Evolutionary conservation across 1,140 invertebrate species (phyloP).

Genomic region (Papilio dardanus): DNA sequence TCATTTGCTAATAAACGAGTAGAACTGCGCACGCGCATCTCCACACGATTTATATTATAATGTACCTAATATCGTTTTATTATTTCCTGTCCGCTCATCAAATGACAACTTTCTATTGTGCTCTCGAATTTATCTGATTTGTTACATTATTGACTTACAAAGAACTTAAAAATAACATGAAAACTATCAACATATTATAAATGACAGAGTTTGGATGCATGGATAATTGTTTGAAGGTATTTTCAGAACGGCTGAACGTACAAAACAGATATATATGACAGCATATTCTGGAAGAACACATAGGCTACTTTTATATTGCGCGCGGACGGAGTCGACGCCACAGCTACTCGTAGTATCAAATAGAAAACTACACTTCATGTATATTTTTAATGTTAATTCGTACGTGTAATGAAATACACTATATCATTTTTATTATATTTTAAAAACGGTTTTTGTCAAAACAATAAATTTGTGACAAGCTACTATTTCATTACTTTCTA

Average conservation of each 20-base stretch:
- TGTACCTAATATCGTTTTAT: constrained; percentile 46
- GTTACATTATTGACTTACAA: not conserved
- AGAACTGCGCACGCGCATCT: constrained; percentile 42
- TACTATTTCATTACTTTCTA: constrained; percentile 13
- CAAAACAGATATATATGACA: no score
- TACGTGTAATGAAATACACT: not conserved
- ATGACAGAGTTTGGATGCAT: no score
- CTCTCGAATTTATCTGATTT: constrained; percentile 39
- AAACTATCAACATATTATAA: no score
- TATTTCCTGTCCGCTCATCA: constrained; percentile 45
- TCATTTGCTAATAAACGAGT: constrained; percentile 39
- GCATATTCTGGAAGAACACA: no score
- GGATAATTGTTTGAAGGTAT: no score
- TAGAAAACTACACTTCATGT: no score
- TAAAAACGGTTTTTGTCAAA: not conserved
- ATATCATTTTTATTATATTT: not conserved
- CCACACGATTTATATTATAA: constrained; percentile 50
- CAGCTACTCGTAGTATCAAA: no score
- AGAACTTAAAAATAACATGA: no score
- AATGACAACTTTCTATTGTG: constrained; percentile 46
- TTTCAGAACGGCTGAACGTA: no score
- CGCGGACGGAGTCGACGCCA: no score
- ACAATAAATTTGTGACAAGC: not conserved
- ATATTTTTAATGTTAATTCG: no score
- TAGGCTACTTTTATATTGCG: no score